These are phyloP conservation scores for Muscicapa adusta DNA, from an alignment of 2,113 vertebrate species.

Conservation along the genomic window DNA sequence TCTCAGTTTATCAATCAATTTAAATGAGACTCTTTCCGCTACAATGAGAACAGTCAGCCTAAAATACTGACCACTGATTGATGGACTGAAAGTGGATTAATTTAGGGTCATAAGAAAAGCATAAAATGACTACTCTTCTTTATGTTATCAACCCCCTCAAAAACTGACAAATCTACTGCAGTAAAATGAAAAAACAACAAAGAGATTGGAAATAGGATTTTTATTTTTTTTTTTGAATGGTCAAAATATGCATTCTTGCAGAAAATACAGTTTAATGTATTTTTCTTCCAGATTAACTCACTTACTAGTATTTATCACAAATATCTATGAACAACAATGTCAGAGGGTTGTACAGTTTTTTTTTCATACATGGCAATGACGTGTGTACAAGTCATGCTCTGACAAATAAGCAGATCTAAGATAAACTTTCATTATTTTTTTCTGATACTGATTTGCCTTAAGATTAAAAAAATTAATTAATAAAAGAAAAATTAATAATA, in stretches of 20 bases:
- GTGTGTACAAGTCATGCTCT: neutral
- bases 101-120: constrained; percentile 31
- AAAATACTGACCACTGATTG: constrained; percentile 27
- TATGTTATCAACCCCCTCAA: constrained; percentile 16
- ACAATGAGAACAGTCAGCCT: constrained; percentile 10
- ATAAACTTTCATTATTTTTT: neutral
- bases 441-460: neutral
- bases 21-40: constrained; percentile 54
- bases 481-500: too few relatives aligned
- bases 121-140: constrained; percentile 16
- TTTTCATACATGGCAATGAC: neutral
- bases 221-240: constrained; percentile 16
- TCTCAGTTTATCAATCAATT: constrained; percentile 64
- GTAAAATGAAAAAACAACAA: neutral
- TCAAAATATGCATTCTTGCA: neutral
- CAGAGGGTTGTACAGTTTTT: neutral
- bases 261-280: neutral
- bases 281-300: neutral
- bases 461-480: neutral
- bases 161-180: neutral
- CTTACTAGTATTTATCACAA: neutral
- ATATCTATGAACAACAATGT: neutral
- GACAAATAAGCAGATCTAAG: neutral
- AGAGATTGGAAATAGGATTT: neutral
- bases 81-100: constrained; percentile 53